These are phyloP conservation scores for Carduelis carduelis DNA, from an alignment of 2,797 vertebrate species.

Conservation along the genomic window DNA sequence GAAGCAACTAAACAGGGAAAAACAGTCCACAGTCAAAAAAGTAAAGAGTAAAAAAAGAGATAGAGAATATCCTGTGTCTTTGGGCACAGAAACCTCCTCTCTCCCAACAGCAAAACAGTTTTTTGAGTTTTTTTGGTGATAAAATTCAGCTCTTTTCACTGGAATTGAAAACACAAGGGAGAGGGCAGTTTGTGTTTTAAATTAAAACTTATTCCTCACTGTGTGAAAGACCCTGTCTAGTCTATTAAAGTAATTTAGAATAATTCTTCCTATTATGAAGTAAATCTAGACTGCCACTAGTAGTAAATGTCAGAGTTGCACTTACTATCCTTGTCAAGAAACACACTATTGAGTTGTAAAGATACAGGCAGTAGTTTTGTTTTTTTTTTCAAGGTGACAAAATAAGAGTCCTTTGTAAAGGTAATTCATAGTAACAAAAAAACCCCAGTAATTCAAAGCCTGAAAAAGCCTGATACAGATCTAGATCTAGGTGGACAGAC, in stretches of 20 bases:
- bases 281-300: background rate
- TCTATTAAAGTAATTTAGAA: background rate
- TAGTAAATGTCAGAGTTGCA: background rate
- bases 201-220: background rate
- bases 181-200: background rate
- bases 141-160: background rate
- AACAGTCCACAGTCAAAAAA: background rate
- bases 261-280: background rate
- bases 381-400: background rate
- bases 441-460: constrained; percentile 15
- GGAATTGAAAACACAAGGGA: background rate
- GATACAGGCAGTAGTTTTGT: background rate
- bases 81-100: background rate
- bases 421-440: background rate
- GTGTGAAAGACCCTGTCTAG: background rate
- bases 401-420: background rate
- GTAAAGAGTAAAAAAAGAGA: background rate
- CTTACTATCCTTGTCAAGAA: background rate
- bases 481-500: background rate
- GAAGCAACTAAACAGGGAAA: background rate
- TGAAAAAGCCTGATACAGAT: background rate
- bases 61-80: background rate
- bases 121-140: background rate
- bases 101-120: background rate
- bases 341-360: background rate